phyloP scores from a whole-genome alignment of 2,113 vertebrate genomes.

The Ovis canadensis region DNA sequence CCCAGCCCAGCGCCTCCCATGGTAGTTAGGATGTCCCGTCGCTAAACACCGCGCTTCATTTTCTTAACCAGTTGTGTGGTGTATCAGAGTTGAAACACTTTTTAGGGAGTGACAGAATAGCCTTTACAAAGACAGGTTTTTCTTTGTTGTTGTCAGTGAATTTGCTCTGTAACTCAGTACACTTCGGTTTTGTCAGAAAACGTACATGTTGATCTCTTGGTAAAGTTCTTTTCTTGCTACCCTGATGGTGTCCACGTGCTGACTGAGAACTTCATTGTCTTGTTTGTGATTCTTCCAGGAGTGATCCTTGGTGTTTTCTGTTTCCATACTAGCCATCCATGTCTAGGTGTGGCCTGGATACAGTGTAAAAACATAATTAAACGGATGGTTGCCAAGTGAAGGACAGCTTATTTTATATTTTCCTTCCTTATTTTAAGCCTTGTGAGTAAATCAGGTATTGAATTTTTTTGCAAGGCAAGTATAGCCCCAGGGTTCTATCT shows the following conservation, averaged over 20 bases:
- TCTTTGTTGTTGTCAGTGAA: constrained; percentile 56
- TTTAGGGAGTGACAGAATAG: neutral
- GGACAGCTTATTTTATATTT: constrained; percentile 23
- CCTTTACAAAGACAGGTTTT: constrained; percentile 56
- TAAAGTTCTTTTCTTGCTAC: constrained; percentile 57
- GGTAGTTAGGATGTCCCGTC: constrained; percentile 74
- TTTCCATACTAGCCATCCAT: constrained; percentile 27
- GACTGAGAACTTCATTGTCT: constrained; percentile 27
- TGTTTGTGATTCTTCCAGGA: constrained; percentile 39
- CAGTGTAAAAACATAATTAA: constrained; percentile 10
- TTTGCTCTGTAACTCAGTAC: constrained; percentile 48
- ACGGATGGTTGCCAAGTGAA: constrained; percentile 32
- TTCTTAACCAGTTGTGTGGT: constrained; percentile 75
- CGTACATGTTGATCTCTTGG: constrained; percentile 42
- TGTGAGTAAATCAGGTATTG: constrained; percentile 33
- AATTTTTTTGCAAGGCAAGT: constrained; percentile 21
- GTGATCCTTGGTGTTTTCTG: constrained; percentile 45
- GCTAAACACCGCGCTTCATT: constrained; percentile 76
- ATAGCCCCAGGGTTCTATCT: neutral
- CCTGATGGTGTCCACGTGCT: constrained; percentile 24
- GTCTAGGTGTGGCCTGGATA: constrained; percentile 18
- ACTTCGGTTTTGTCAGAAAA: constrained; percentile 50
- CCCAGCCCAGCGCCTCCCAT: constrained; percentile 59
- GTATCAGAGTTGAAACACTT: constrained; percentile 59
- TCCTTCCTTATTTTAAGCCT: constrained; percentile 25